Conservation (phyloP, 2,113 vertebrate genomes). For the Engystomops pustulosus region DNA sequence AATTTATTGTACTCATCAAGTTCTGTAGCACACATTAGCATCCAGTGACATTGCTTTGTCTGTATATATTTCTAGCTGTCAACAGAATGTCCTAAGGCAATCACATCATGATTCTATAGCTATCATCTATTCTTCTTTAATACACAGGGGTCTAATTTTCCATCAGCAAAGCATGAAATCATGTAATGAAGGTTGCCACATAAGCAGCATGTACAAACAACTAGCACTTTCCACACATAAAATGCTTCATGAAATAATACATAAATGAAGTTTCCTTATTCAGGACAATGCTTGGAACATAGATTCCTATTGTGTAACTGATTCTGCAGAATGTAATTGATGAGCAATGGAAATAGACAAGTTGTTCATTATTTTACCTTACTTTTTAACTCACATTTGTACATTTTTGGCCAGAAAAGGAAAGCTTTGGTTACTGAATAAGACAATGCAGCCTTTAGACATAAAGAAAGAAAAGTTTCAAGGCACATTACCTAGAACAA, state of each 20-base stretch:
- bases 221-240: slow-evolving; percentile 79
- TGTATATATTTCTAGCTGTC: slow-evolving; percentile 95
- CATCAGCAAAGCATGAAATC: slow-evolving; percentile 98
- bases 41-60: slow-evolving; percentile 88
- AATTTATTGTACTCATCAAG: slow-evolving; percentile 83
- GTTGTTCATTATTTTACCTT: background rate
- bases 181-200: slow-evolving; percentile 84
- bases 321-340: background rate
- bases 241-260: slow-evolving; percentile 87
- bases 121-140: slow-evolving; percentile 87
- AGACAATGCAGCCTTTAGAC: too few species aligned
- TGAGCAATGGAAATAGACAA: background rate
- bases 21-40: slow-evolving; percentile 94
- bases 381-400: background rate
- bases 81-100: slow-evolving; percentile 95
- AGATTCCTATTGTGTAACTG: background rate
- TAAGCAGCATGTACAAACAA: slow-evolving; percentile 86
- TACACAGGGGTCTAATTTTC: slow-evolving; percentile 93
- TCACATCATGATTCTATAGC: slow-evolving; percentile 85
- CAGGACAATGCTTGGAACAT: background rate
- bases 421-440: background rate
- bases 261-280: slow-evolving; percentile 79
- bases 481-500: background rate
- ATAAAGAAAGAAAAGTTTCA: background rate
- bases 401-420: background rate